Evolutionary conservation across 2,113 vertebrate genomes (phyloP).

Genomic region (Oostethus manadensis): DNA sequence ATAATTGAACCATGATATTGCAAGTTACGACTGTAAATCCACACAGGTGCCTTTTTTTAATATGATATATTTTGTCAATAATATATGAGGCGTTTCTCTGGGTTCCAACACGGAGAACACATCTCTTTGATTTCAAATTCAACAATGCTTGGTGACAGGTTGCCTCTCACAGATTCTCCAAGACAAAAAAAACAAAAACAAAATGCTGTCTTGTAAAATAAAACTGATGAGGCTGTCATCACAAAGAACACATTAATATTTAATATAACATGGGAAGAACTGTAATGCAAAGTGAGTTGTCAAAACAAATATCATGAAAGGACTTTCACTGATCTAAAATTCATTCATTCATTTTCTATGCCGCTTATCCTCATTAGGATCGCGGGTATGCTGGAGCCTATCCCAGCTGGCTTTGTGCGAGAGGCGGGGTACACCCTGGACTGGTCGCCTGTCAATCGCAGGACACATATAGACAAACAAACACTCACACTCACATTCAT

Average conservation of each 20-base stretch:
- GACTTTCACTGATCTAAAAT: no score
- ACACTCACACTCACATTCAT: no score
- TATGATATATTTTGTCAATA: slow-evolving; percentile 55
- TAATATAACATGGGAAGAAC: slow-evolving; percentile 1
- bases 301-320: slow-evolving; percentile 1
- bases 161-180: slow-evolving; percentile 17
- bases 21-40: neutral
- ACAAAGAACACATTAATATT: slow-evolving; percentile 34
- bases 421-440: no score
- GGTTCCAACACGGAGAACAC: slow-evolving; percentile 22
- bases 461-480: no score
- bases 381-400: no score
- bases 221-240: slow-evolving; percentile 35
- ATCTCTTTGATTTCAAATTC: slow-evolving; percentile 12
- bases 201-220: slow-evolving; percentile 14
- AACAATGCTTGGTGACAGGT: slow-evolving; percentile 10
- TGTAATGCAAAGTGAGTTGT: slow-evolving; percentile 12
- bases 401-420: no score
- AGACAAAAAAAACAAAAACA: slow-evolving; percentile 15
- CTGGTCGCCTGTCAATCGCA: no score
- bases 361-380: no score
- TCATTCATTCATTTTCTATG: no score
- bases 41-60: neutral
- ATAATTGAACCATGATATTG: no score
- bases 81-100: slow-evolving; percentile 25